These are phyloP conservation scores for Lysiphlebus fabarum DNA, from an alignment of 1,140 invertebrate genomes.

Conservation along the genomic window DNA sequence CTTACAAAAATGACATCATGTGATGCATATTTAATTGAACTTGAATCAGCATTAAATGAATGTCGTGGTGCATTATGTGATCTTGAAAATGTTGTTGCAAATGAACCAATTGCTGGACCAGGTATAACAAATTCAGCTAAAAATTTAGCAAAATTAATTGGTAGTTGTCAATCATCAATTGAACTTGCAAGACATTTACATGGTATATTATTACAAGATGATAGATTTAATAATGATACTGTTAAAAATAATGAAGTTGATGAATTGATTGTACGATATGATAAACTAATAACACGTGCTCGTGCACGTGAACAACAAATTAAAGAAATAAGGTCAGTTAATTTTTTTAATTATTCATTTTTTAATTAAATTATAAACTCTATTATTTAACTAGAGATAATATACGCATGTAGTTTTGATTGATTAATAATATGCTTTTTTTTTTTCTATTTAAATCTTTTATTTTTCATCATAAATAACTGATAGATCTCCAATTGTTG, in stretches of 20 bases:
- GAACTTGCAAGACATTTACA: conserved; percentile 79
- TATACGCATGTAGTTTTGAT: conserved; percentile 1
- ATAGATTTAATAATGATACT: conserved; percentile 64
- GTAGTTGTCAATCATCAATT: conserved; percentile 68
- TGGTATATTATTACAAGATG: conserved; percentile 69
- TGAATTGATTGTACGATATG: conserved; percentile 64
- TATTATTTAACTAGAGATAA: conserved; percentile 5
- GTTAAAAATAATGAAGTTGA: conserved; percentile 66
- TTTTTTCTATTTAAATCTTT: conserved; percentile 2
- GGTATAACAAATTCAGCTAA: conserved; percentile 57
- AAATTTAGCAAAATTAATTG: conserved; percentile 64
- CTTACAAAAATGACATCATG: conserved; percentile 69
- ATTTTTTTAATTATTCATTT: conserved; percentile 17
- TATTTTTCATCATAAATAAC: conserved; percentile 37
- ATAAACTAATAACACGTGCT: conserved; percentile 66
- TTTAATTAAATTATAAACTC: neutral
- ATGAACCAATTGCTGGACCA: conserved; percentile 55
- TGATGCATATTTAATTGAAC: conserved; percentile 73
- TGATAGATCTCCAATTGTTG: conserved; percentile 60
- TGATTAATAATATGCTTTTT: conserved; percentile 31
- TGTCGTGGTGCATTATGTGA: conserved; percentile 58
- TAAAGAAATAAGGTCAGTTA: conserved; percentile 65
- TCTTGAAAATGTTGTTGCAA: conserved; percentile 56
- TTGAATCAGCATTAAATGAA: conserved; percentile 66
- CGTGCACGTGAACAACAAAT: conserved; percentile 72